phyloP scores from a whole-genome alignment of 1,140 invertebrate genomes.

The Rhysida immarginata region DNA sequence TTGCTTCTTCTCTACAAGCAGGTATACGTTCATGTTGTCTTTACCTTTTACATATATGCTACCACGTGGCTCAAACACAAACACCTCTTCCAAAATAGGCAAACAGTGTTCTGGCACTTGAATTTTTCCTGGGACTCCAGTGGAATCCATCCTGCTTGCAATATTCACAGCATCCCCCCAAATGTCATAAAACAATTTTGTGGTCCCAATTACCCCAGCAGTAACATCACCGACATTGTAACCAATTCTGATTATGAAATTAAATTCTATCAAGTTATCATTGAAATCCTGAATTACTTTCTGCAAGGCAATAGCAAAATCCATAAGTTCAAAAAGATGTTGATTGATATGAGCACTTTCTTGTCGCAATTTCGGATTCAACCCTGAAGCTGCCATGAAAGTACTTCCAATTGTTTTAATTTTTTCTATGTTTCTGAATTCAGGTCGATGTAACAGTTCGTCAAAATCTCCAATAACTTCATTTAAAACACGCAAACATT shows the following conservation, averaged over 20 bases:
- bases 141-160: slow-evolving; percentile 82
- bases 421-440: slow-evolving; percentile 85
- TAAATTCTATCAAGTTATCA: slow-evolving; percentile 69
- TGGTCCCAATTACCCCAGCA: slow-evolving; percentile 89
- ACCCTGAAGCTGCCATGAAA: slow-evolving; percentile 91
- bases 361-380: slow-evolving; percentile 52
- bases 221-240: slow-evolving; percentile 69
- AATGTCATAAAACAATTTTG: slow-evolving; percentile 91
- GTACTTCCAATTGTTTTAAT: slow-evolving; percentile 96
- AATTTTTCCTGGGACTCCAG: slow-evolving; percentile 65
- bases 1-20: slow-evolving; percentile 32
- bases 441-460: slow-evolving; percentile 60
- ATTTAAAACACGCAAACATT: slow-evolving; percentile 84
- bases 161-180: slow-evolving; percentile 99
- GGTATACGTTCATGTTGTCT: slow-evolving; percentile 79
- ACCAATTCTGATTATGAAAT: slow-evolving; percentile 65
- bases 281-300: slow-evolving; percentile 76
- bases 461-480: slow-evolving; percentile 91
- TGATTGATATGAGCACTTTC: slow-evolving; percentile 45
- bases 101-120: slow-evolving; percentile 66
- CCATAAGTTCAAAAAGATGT: slow-evolving; percentile 71
- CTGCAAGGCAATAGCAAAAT: slow-evolving; percentile 76
- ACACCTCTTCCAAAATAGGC: slow-evolving; percentile 43
- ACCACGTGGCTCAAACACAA: slow-evolving; percentile 65
- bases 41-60: slow-evolving; percentile 89